Conservation (phyloP, 2,113 vertebrate species). For the Eudyptes chrysolophus region DNA sequence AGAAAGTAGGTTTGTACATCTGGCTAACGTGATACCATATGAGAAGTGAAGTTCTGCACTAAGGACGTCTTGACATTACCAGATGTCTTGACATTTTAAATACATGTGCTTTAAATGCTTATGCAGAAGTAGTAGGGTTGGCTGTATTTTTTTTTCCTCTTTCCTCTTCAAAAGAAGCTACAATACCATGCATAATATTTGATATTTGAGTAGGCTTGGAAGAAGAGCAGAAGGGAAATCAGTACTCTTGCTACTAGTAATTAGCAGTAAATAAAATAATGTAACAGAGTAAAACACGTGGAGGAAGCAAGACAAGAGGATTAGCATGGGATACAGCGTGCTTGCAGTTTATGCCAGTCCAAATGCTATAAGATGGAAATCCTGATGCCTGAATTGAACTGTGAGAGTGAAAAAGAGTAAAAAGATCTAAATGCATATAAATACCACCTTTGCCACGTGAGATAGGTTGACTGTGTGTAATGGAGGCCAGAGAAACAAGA, state of each 20-base stretch:
- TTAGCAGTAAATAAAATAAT: not conserved
- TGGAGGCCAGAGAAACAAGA: not conserved
- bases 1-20: not conserved
- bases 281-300: not conserved
- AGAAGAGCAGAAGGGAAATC: not conserved
- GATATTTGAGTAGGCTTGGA: not conserved
- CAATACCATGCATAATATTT: not conserved
- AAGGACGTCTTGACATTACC: not conserved
- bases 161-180: not conserved
- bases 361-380: not conserved
- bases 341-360: not conserved
- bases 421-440: not conserved
- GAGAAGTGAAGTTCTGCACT: not conserved
- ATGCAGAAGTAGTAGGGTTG: not conserved
- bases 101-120: not conserved
- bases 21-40: not conserved
- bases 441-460: not conserved
- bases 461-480: not conserved
- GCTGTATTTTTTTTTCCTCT: rapidly evolving
- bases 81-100: not conserved
- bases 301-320: not conserved
- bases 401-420: not conserved
- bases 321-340: not conserved
- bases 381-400: not conserved
- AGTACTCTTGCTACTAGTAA: not conserved